phyloP scores from a whole-genome alignment of 2,888 invertebrate species.

The Volucella inflata region DNA sequence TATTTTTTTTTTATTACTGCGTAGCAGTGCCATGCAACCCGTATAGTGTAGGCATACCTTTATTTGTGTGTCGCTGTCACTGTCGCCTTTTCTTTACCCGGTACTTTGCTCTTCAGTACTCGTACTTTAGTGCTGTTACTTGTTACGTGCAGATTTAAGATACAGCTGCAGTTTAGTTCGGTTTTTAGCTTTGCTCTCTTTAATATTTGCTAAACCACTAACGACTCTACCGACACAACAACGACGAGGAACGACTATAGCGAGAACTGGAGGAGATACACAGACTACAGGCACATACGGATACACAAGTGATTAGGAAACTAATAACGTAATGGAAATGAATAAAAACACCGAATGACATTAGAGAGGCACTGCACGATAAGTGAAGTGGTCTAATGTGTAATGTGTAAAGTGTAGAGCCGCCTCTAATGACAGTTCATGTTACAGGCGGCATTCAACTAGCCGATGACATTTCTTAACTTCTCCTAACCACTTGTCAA shows the following conservation, averaged over 20 bases:
- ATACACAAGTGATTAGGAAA: conserved; percentile 39
- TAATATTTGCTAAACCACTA: conserved; percentile 35
- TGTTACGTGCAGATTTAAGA: conserved; percentile 38
- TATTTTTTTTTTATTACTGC: conserved; percentile 32
- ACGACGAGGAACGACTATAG: not conserved
- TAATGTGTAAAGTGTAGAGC: not conserved
- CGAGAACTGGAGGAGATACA: conserved; percentile 7
- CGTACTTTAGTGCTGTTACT: conserved; percentile 5
- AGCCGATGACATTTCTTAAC: conserved; percentile 42
- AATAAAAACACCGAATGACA: conserved; percentile 56
- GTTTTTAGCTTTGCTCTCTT: conserved; percentile 44
- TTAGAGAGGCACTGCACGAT: conserved; percentile 43
- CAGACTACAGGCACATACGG: too few relatives aligned
- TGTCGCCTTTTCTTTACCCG: conserved; percentile 37
- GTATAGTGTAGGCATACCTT: conserved; percentile 5
- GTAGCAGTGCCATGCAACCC: not conserved
- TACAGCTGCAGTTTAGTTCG: conserved; percentile 39
- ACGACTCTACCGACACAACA: too few relatives aligned
- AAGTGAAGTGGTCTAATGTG: conserved; percentile 5
- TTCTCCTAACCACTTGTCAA: not conserved
- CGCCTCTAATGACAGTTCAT: conserved; percentile 45
- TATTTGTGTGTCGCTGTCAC: conserved; percentile 35
- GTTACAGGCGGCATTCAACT: not conserved
- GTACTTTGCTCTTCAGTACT: conserved; percentile 60
- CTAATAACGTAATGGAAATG: conserved; percentile 57